These are phyloP conservation scores for Pseudomyrmex pallidus DNA, from an alignment of 1,140 invertebrate genomes.

Conservation along the genomic window DNA sequence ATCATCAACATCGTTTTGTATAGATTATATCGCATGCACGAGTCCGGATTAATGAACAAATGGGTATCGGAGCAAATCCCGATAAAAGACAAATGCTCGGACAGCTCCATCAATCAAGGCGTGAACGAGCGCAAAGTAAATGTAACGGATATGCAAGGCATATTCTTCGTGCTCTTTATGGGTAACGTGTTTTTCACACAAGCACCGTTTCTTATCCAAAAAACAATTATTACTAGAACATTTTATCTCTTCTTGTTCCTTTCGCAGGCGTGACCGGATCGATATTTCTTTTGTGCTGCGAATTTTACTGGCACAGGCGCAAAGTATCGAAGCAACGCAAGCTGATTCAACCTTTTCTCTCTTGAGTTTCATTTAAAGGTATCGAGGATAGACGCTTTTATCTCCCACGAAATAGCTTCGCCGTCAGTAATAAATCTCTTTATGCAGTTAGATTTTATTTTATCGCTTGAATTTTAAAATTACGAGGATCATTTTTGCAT, in stretches of 20 bases:
- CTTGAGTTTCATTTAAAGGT: slow-evolving; percentile 70
- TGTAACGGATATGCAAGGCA: slow-evolving; percentile 95
- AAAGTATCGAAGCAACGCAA: slow-evolving; percentile 84
- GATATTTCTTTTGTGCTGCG: slow-evolving; percentile 84
- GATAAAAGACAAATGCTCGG: slow-evolving; percentile 92
- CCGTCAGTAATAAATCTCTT: not conserved
- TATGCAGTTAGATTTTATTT: slow-evolving; percentile 32
- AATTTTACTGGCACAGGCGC: slow-evolving; percentile 85
- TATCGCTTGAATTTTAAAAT: slow-evolving; percentile 22
- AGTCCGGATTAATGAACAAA: slow-evolving; percentile 93
- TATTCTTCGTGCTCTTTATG: slow-evolving; percentile 92
- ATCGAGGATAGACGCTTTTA: not conserved
- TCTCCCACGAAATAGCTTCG: slow-evolving; percentile 6
- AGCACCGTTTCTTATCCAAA: too few species aligned
- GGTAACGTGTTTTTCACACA: slow-evolving; percentile 85
- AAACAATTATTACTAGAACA: not conserved
- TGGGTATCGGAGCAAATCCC: slow-evolving; percentile 93
- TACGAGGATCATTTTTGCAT: not conserved
- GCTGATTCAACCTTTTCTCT: slow-evolving; percentile 87
- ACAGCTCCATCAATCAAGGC: slow-evolving; percentile 86
- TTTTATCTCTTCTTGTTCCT: slow-evolving; percentile 63
- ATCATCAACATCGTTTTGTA: not conserved
- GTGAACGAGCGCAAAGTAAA: slow-evolving; percentile 94
- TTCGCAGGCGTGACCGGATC: slow-evolving; percentile 86
- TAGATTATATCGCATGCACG: slow-evolving; percentile 91